phyloP scores from a whole-genome alignment of 2,888 invertebrate species.

The Xestia xanthographa region DNA sequence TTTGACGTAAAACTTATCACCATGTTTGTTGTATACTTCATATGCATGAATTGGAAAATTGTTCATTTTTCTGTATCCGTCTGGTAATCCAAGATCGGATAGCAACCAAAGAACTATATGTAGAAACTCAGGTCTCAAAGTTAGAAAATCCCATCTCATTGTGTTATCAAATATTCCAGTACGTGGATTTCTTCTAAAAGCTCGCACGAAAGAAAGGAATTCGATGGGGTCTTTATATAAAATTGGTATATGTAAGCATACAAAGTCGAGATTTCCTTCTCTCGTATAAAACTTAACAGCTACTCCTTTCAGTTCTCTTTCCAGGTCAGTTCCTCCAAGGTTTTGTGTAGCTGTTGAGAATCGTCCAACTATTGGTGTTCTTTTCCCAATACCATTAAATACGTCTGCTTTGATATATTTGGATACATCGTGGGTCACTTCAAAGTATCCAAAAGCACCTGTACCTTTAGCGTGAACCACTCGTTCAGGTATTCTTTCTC shows the following conservation, averaged over 20 bases:
- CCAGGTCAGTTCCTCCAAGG: constrained; percentile 91
- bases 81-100: constrained; percentile 96
- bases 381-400: constrained; percentile 90
- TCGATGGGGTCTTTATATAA: constrained; percentile 88
- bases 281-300: constrained; percentile 76
- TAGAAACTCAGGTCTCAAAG: constrained; percentile 91
- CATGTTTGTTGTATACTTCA: constrained; percentile 94
- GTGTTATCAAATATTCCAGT: constrained; percentile 80
- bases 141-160: constrained; percentile 89
- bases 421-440: constrained; percentile 94
- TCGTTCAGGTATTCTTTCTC: constrained; percentile 95
- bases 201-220: constrained; percentile 89
- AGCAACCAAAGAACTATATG: constrained; percentile 94
- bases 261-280: constrained; percentile 71
- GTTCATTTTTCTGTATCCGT: constrained; percentile 96
- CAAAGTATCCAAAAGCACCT: constrained; percentile 95
- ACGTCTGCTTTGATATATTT: constrained; percentile 90
- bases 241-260: constrained; percentile 88
- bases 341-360: constrained; percentile 91
- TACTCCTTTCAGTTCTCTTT: constrained; percentile 80
- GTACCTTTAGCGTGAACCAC: constrained; percentile 98
- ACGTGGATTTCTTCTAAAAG: constrained; percentile 89
- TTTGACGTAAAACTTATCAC: constrained; percentile 94
- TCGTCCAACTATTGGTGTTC: constrained; percentile 89
- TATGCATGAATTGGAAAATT: constrained; percentile 97